These are phyloP conservation scores for Yasuhikotakia modesta DNA, from an alignment of 2,797 vertebrate genomes.

Conservation along the genomic window DNA sequence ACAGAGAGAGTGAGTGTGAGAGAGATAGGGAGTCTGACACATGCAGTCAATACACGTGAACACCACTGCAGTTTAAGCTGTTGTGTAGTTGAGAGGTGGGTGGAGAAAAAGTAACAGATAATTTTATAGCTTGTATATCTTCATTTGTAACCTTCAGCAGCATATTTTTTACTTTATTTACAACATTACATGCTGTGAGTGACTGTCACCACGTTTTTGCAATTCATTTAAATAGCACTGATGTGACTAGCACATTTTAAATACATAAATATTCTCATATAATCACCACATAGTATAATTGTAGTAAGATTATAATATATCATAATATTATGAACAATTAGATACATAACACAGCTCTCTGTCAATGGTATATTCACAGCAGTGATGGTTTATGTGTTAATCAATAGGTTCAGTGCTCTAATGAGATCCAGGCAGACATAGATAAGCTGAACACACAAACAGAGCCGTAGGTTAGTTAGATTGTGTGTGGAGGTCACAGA, in stretches of 20 bases:
- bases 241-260: too few relatives aligned
- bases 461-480: constrained; percentile 54
- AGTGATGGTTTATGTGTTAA: constrained; percentile 31
- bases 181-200: too few relatives aligned
- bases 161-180: background rate
- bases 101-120: background rate
- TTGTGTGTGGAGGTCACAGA: constrained; percentile 31
- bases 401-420: constrained; percentile 36
- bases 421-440: constrained; percentile 26
- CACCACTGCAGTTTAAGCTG: background rate
- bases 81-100: background rate
- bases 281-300: too few relatives aligned
- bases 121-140: too few relatives aligned
- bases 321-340: background rate
- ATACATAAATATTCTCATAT: too few relatives aligned
- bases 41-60: background rate
- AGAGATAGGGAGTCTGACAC: background rate
- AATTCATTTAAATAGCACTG: too few relatives aligned
- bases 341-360: background rate
- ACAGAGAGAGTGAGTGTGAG: background rate
- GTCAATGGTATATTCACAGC: background rate
- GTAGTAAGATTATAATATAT: background rate
- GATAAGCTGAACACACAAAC: constrained; percentile 34
- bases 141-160: background rate
- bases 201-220: too few relatives aligned